Evolutionary conservation across 1,140 invertebrate species (phyloP), one percentile per base, ranked within the genome.

Genomic region (Drosophila insularis): DNA sequence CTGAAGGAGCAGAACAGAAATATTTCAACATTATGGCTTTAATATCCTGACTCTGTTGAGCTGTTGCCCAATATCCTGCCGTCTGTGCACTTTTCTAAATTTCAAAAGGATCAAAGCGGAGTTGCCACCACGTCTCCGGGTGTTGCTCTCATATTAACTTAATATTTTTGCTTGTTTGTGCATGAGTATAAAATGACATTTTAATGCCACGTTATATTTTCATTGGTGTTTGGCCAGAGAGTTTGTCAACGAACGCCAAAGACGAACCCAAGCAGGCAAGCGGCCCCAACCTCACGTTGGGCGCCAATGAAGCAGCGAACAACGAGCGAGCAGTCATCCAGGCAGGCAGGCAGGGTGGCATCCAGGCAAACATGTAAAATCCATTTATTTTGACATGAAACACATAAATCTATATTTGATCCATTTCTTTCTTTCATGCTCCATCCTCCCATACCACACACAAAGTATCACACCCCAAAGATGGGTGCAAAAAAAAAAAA

Each of bases 371-470:
- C 82, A 87, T 87, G 84, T 89, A 89, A 87, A 87, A 89, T 89
- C 84, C 80, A 87, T 87, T 87, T 87, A 87, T 84, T 89, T 89
- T 82, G 84, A 84, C 76, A 84, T 78, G 80, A 73, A 79, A 73
- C 78, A 82, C 79, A 89, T 79, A 87, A 87, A 87, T 80, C 80
- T 89, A 89, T 89, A 89, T 80, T 84, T 89, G 82, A 89, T 82
- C 80, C 76, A 78, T 80, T 80, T 71, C 63, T 63, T 80, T 77
- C 67, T 68, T 55, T 37, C 31, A 27, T 37, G 32, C n/a, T n/a
- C 11, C 46, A 21, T 11, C 71, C 71, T 23, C 35, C 31, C 27
- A 19, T 21, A 43, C 35, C 14, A 43, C 32, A 63, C 55, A 27
- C 13, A 27, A 27, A 6, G 27, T 5, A 11, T 27, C 11, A 60